Evolutionary conservation across 1,140 invertebrate genomes (phyloP), one percentile per base, ranked within the genome.

Genomic region (Drosophila micromelanica): DNA sequence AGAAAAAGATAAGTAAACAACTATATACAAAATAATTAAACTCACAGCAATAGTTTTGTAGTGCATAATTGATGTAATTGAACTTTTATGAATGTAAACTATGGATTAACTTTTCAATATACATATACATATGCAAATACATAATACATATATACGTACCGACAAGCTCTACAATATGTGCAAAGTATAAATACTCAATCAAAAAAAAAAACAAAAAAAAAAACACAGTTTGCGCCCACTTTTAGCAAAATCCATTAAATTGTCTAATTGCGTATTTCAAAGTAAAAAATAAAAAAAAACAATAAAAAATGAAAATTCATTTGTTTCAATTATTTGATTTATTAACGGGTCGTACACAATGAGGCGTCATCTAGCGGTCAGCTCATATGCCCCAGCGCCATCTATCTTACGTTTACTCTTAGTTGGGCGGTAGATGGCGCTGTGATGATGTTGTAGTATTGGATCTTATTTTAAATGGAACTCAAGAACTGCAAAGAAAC

Each of bases 71-170:
- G 84, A 86, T 86, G 82, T 86, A 86, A 86, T 87, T 86, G 82
- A 86, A 86, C 82, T 81, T 86, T 60, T 86, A 86, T 86, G 82
- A 87, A 78, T 87, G 82, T 86, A 87, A 86, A 86, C 82, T 86
- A 87, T 86, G 82, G 51, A 74, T 82, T 86, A 87, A 78, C 82
- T 82, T 81, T 67, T 86, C 79, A 82, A 76, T 72, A 86, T 86
- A 87, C 73, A 73, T 75, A 73, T 75, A 82, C 49, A 73, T 57
- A 84, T 54, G 72, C 42, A 65, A 76, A 76, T 80, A 63, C 65
- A 80, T 76, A 71, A 80, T 59, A 71, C 52, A 76, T 54, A 62
- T 54, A 62, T 73, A 80, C 52, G 78, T 78, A 54, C 73, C 38
- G 46, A 68, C 63, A 68, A 61, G 40, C 48, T 59, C 49, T 62